Evolutionary conservation across 53 echinoderm and acorn worm genomes (phyloP).

Genomic region (Zoroaster sp.): DNA sequence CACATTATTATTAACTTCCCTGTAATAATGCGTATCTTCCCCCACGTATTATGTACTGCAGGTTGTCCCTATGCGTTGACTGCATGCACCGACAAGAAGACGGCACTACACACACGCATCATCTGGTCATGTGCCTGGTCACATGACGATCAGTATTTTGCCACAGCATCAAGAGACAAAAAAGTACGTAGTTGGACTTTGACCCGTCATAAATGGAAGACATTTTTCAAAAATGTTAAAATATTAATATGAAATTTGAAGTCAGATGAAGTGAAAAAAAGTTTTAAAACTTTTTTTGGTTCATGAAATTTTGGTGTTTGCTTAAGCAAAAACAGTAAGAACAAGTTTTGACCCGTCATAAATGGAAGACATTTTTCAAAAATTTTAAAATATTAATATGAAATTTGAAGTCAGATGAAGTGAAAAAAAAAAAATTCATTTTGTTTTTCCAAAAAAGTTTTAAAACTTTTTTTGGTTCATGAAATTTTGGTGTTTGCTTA

Average conservation of each 20-base stretch:
- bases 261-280: background rate
- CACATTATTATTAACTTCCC: too few species aligned
- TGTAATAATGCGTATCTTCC: background rate
- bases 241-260: background rate
- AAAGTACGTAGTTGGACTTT: constrained; percentile 66
- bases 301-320: too few species aligned
- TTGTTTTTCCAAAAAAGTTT: too few species aligned
- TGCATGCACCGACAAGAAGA: constrained; percentile 93
- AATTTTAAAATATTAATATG: background rate
- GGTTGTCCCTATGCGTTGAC: constrained; percentile 55
- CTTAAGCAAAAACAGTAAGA: too few species aligned
- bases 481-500: too few species aligned
- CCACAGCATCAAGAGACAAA: constrained; percentile 90
- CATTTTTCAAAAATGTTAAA: too few species aligned
- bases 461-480: too few species aligned
- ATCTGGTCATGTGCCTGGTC: constrained; percentile 98
- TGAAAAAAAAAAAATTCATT: background rate
- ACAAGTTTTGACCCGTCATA: too few species aligned
- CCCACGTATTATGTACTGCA: background rate
- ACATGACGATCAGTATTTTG: constrained; percentile 90
- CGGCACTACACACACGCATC: constrained; percentile 76
- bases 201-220: too few species aligned
- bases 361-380: too few species aligned
- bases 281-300: too few species aligned
- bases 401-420: background rate